Evolutionary conservation across 2,888 invertebrate species (phyloP).

Genomic region (Stenodera caucasica): DNA sequence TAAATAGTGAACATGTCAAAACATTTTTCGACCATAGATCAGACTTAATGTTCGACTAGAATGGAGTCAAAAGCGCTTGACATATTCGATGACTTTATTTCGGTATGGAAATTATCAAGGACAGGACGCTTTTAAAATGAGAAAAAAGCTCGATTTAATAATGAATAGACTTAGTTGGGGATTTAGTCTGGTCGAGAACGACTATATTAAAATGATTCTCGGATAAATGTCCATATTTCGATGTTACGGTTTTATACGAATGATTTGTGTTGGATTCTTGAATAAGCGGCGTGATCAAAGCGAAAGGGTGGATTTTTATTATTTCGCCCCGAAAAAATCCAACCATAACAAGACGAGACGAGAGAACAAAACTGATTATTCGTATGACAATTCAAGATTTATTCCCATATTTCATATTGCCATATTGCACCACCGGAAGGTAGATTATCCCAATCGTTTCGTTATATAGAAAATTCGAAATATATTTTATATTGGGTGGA

Average conservation of each 20-base stretch:
- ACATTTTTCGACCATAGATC: constrained; percentile 3
- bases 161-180: not conserved
- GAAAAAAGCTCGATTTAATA: not conserved
- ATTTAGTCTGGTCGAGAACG: not conserved
- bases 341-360: too few species aligned
- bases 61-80: not conserved
- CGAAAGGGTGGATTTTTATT: not conserved
- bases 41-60: not conserved
- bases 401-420: not conserved
- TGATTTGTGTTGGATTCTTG: not conserved
- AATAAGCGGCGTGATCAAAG: not conserved
- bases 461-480: not conserved
- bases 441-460: not conserved
- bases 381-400: constrained; percentile 1
- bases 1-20: constrained; percentile 2
- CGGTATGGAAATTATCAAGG: not conserved
- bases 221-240: not conserved
- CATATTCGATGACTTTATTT: constrained; percentile 8
- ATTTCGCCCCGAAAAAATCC: not conserved
- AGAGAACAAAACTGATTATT: too few species aligned
- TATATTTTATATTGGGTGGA: not conserved
- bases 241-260: not conserved
- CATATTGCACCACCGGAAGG: constrained; percentile 6
- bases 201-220: constrained; percentile 3
- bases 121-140: not conserved